These are phyloP conservation scores for Epiblema foenella DNA, from an alignment of 2,888 invertebrate species.

Conservation along the genomic window DNA sequence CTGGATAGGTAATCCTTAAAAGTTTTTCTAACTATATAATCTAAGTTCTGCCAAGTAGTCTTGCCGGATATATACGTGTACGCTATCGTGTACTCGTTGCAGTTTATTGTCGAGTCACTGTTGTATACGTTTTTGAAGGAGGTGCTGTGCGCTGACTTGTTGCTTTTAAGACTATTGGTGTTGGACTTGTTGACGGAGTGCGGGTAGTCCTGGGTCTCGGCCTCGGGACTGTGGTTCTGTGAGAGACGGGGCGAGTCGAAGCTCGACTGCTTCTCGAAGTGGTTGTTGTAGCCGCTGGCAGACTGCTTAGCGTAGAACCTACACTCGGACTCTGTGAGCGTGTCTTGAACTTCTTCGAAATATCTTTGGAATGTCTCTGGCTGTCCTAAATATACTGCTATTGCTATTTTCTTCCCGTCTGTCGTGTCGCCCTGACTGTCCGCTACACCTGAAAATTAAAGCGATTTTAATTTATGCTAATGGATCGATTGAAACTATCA, in stretches of 20 bases:
- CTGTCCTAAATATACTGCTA: slow-evolving; percentile 94
- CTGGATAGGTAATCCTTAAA: slow-evolving; percentile 97
- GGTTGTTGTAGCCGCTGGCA: slow-evolving; percentile 74
- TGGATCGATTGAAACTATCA: neutral
- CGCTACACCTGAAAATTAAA: slow-evolving; percentile 71
- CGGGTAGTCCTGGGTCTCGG: slow-evolving; percentile 75
- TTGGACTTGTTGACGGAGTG: slow-evolving; percentile 78
- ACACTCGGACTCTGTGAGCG: slow-evolving; percentile 87
- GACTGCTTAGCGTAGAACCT: slow-evolving; percentile 84
- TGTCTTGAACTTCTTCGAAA: slow-evolving; percentile 87
- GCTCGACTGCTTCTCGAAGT: slow-evolving; percentile 79
- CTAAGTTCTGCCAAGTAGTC: slow-evolving; percentile 97
- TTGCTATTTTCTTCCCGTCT: slow-evolving; percentile 94
- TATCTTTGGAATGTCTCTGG: slow-evolving; percentile 90
- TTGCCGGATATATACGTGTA: slow-evolving; percentile 95
- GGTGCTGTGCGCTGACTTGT: slow-evolving; percentile 82
- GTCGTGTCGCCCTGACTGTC: slow-evolving; percentile 88
- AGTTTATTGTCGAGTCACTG: slow-evolving; percentile 83
- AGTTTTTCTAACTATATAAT: slow-evolving; percentile 94
- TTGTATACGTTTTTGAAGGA: slow-evolving; percentile 81
- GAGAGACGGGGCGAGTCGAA: slow-evolving; percentile 79
- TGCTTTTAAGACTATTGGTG: slow-evolving; percentile 83
- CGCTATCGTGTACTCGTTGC: slow-evolving; percentile 93
- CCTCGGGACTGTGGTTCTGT: slow-evolving; percentile 78
- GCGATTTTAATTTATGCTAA: neutral